These are phyloP conservation scores for Diaprepes abbreviatus DNA, from an alignment of 2,888 invertebrate species.

Conservation along the genomic window DNA sequence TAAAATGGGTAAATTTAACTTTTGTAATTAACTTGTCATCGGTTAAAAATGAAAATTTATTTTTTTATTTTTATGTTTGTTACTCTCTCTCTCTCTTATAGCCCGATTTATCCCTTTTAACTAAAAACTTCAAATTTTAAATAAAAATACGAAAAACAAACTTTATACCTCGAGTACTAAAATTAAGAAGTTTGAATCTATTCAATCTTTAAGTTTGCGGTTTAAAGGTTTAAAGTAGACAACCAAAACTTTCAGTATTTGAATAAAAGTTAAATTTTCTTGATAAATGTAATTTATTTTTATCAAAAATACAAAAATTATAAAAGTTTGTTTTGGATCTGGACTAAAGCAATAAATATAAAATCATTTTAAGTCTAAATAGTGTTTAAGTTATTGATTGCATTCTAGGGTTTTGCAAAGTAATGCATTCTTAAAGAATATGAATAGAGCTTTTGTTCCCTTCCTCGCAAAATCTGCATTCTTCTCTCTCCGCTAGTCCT, in stretches of 20 bases:
- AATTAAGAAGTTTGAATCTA: slow-evolving; percentile 25
- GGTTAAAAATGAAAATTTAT: too few species aligned
- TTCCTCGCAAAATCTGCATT: too few species aligned
- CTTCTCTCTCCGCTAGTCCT: too few species aligned
- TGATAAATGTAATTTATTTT: slow-evolving; percentile 1
- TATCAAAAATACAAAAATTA: neutral
- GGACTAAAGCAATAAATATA: neutral
- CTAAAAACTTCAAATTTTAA: slow-evolving; percentile 22
- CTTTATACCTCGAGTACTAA: slow-evolving; percentile 6
- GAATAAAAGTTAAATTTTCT: slow-evolving; percentile 7
- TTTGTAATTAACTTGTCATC: too few species aligned
- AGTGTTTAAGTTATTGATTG: too few species aligned
- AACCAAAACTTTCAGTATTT: slow-evolving; percentile 18
- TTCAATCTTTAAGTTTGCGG: slow-evolving; percentile 21
- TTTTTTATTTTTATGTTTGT: too few species aligned
- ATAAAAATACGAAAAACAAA: slow-evolving; percentile 24
- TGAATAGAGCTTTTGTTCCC: too few species aligned
- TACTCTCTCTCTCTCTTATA: neutral
- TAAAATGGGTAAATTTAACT: too few species aligned
- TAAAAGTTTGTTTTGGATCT: neutral
- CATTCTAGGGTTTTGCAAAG: too few species aligned
- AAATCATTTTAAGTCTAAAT: too few species aligned
- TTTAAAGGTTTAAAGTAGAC: slow-evolving; percentile 20
- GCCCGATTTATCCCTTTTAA: slow-evolving; percentile 13
- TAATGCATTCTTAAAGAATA: too few species aligned